Evolutionary conservation across 2,797 vertebrate species (phyloP).

Genomic region (Menidia menidia): DNA sequence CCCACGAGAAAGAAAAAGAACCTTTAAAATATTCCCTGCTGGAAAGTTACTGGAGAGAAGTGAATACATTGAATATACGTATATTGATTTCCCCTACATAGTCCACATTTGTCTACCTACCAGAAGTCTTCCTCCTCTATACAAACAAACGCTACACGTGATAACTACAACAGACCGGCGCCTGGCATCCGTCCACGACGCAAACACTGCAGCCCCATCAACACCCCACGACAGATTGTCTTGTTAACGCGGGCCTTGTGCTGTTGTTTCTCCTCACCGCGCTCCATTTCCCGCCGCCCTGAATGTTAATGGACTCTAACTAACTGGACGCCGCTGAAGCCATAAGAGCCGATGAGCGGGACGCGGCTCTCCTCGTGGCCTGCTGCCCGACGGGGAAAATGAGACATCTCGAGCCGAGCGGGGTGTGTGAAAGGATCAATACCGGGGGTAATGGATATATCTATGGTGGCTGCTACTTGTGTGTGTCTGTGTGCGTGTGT

Average conservation of each 20-base stretch:
- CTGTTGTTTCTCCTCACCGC: slow-evolving; percentile 45
- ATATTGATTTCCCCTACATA: too few species aligned
- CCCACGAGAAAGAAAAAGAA: too few species aligned
- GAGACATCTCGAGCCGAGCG: slow-evolving; percentile 28
- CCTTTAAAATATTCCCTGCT: too few species aligned
- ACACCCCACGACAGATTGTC: slow-evolving; percentile 63
- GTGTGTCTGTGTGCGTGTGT: slow-evolving; percentile 18
- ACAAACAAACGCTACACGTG: too few species aligned
- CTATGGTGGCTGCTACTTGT: slow-evolving; percentile 27
- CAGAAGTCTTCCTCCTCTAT: too few species aligned
- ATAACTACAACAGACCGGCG: too few species aligned
- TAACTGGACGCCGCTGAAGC: slow-evolving; percentile 49
- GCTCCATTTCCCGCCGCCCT: slow-evolving; percentile 40
- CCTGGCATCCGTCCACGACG: slow-evolving; percentile 6
- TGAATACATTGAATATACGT: too few species aligned
- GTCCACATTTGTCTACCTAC: too few species aligned
- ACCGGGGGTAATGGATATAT: slow-evolving; percentile 52
- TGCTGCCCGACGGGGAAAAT: slow-evolving; percentile 20
- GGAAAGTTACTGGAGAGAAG: too few species aligned
- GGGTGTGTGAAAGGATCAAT: slow-evolving; percentile 62
- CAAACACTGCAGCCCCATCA: slow-evolving; percentile 38
- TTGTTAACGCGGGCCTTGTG: slow-evolving; percentile 67
- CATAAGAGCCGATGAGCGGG: slow-evolving; percentile 46
- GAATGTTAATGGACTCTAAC: slow-evolving; percentile 73
- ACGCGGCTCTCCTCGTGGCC: slow-evolving; percentile 21